Evolutionary conservation across 2,888 invertebrate species (phyloP), one percentile per base, ranked within the genome.

Genomic region (Blomia tropicalis): DNA sequence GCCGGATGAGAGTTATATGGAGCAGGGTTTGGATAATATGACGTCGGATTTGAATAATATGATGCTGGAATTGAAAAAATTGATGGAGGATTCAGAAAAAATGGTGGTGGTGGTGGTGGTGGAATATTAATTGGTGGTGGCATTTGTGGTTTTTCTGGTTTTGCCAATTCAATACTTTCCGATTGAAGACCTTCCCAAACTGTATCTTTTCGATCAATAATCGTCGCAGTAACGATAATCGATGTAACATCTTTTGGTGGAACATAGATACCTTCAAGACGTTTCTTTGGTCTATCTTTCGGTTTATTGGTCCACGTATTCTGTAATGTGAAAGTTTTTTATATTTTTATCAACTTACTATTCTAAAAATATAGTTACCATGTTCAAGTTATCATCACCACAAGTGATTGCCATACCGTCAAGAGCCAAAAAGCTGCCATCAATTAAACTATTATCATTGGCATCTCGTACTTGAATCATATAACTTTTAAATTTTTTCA

Each of bases 391-490:
- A 36, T 58, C 23, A 4, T 7, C 31, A 23, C 36, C 36, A 43
- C 59, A 58, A 4, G n/a, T 1, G 27, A 61, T 19, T 17, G 61
- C 30, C 17, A 22, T 19, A 1, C 5, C 11, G 36, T 61, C 61
- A 3, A 19, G 22, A 14, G 51, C 17, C 7, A 31, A 4, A n/a
- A 53, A 61, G 17, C 2, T 2, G n/a, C 61, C 61, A 17, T 32
- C 31, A 27, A 53, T 51, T 11, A 32, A 1, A n/a, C 4, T 30
- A 1, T 5, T 17, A 41, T 32, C 30, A 29, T 30, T 54, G 3
- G 51, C 61, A 19, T n/a, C 11, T 19, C 36, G 51, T n/a, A 54
- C 61, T 32, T 61, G 61, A 7, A 56, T 31, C 25, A 32, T 25
- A 41, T 54, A 61, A 41, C 61, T 54, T 11, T 41, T 31, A 29